Evolutionary conservation across 2,797 vertebrate species (phyloP), one percentile per base, ranked within the genome.

Genomic region (Smutsia temminckii): DNA sequence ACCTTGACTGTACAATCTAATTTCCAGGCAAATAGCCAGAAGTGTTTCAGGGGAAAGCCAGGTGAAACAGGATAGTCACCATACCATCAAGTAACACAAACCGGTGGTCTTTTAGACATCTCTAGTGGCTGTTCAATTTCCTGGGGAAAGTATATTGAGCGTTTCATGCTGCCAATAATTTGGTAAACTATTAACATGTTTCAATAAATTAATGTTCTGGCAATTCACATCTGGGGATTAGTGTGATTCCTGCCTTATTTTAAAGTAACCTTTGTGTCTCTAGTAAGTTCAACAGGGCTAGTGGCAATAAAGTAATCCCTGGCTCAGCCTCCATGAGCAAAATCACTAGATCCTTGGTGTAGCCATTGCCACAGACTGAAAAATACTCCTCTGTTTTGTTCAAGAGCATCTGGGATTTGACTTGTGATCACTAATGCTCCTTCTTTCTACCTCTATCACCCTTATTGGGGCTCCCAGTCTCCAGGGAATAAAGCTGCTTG

Each of bases 21-120:
- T 93, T 96, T 95, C 83, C 86, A 97, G 81, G 78, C 85, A 64
- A 93, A 95, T 79, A 92, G 74, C 32, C n/a, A 84, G 79, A 66
- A 49, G 25, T 27, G 23, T 87, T 68, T 89, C 77, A 81, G 51
- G 83, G 21, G 23, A 80, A 95, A 86, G 63, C 32, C n/a, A 86
- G 49, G 89, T 79, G 80, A 91, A 94, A 92, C 4, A 32, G n/a
- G 49, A 64, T 64, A 85, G 61, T 74, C 20, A 18, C 63, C 4
- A 2, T 46, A 2, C 91, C 86, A 66, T 84, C 69, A 42, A 78
- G 40, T 23, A 29, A 49, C 32, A 34, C 21, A 29, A 42, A 85
- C 42, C 21, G 0, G 0, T 0, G 23, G 40, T 72, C 87, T 92
- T 74, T 46, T 25, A 75, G 32, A 68, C 34, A n/a, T 83, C 37